A percentile compares a stretch with the other conserved stretches of the same genome.
phyloP scores from a whole-genome alignment of 53 echinoderm and acorn worm species.

The Luidia sarsii region DNA sequence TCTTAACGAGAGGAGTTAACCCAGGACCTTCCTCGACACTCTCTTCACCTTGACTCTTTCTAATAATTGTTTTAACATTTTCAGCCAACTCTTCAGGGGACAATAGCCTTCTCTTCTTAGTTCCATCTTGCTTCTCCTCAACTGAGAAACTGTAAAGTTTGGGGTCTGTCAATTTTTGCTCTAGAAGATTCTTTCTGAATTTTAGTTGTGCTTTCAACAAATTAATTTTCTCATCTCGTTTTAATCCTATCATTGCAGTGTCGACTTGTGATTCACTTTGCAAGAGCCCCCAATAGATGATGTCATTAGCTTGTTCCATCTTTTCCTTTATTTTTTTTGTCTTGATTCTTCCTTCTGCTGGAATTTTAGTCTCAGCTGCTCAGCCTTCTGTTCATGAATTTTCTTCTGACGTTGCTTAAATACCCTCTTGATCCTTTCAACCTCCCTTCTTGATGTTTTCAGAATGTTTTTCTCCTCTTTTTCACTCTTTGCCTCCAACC shows the following conservation, averaged over 20 bases:
- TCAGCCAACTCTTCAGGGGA: constrained; percentile 39
- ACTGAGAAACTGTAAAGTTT: constrained; percentile 48
- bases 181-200: constrained; percentile 60
- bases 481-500: constrained; percentile 57
- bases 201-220: constrained; percentile 44
- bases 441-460: constrained; percentile 21
- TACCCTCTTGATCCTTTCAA: constrained; percentile 17
- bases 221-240: constrained; percentile 23
- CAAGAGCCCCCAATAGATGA: constrained; percentile 43
- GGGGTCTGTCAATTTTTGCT: constrained; percentile 39
- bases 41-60: constrained; percentile 5
- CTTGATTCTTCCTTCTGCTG: constrained; percentile 35
- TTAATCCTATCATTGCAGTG: constrained; percentile 8
- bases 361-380: constrained; percentile 28
- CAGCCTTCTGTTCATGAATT: constrained; percentile 20
- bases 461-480: constrained; percentile 49
- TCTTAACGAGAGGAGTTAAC: constrained; percentile 26
- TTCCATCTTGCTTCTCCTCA: constrained; percentile 6
- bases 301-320: constrained; percentile 51
- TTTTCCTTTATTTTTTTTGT: constrained; percentile 6
- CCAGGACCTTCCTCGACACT: background rate
- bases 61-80: constrained; percentile 49
- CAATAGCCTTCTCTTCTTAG: constrained; percentile 25
- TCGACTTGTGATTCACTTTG: constrained; percentile 48
- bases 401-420: constrained; percentile 25